Base-by-base conservation (phyloP, 2,113 vertebrate species). In the Entelurus aequoreus region DNA sequence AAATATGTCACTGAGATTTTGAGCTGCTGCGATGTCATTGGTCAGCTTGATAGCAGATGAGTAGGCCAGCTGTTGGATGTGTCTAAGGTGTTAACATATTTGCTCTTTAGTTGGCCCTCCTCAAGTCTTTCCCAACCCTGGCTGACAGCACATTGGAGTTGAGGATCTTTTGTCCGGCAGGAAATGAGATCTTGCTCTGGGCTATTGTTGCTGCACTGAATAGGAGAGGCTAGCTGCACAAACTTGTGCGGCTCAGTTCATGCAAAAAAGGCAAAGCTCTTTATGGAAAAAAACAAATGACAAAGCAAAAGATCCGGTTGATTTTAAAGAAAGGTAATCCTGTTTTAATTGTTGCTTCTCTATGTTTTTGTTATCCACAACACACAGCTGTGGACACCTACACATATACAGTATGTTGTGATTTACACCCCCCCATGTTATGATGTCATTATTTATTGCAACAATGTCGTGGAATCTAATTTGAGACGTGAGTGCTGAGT, bases 401-500 rank as follows among this genome's bases (percentile, higher is more conserved):
- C 15, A 16, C 37, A 38, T 2, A 10, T 11, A 8, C 5, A 37
- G 16, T 2, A 10, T 6, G 37, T 11, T 19, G 8, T 15, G 8
- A 57, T 19, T 37, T n/a, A 38, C 28, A 28, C 28, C 28, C 28
- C 28, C 28, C n/a, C 54, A 4, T 15, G 36, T 3, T 44, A 12
- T 44, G 10, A 44, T 44, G 38, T 19, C 38, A 57, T n/a, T 35
- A 60, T 60, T 35, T 35, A 40, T 35, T 68, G 58, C 19, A 53
- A 38, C 38, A 36, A 50, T 69, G 66, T 69, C 60, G 58, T 65
- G 37, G 63, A 69, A 72, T 60, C 62, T 52, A 60, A 75, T 40
- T 60, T 56, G 63, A 48, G 59, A 56, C 48, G 44, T 51, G 62
- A 76, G 52, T 38, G 59, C 59, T 62, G 71, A 82, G 75, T 70